Evolutionary conservation across 2,888 invertebrate species (phyloP).

Genomic region (Scaptomyza tumidula): DNA sequence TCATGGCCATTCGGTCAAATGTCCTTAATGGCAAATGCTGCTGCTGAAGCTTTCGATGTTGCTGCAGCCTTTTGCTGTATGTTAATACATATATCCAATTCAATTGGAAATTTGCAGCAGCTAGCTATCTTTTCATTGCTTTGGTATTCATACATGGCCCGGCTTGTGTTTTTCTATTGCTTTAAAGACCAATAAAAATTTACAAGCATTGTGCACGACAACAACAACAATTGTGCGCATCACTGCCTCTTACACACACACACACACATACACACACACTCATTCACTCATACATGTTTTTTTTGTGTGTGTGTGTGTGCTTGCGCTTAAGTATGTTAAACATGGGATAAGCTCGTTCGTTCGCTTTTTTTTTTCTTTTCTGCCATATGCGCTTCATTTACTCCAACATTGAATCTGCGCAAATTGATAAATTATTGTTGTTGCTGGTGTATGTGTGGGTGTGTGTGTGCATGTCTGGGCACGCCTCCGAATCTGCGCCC

Average conservation of each 20-base stretch:
- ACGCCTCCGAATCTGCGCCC: not conserved
- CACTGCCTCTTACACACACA: slow-evolving; percentile 7
- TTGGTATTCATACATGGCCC: not conserved
- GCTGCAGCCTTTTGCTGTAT: slow-evolving; percentile 24
- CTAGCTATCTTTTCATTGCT: slow-evolving; percentile 17
- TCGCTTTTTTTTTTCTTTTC: not conserved
- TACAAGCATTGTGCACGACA: slow-evolving; percentile 45
- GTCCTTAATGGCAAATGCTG: slow-evolving; percentile 38
- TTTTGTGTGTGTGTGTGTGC: slow-evolving; percentile 22
- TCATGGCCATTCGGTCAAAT: slow-evolving; percentile 31
- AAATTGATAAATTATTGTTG: slow-evolving; percentile 78
- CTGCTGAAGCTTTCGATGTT: not conserved
- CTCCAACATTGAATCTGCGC: slow-evolving; percentile 40
- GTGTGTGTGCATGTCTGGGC: too few species aligned
- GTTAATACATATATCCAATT: slow-evolving; percentile 68
- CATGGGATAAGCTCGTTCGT: slow-evolving; percentile 69
- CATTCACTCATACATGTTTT: too few species aligned
- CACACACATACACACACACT: not conserved
- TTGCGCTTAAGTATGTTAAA: slow-evolving; percentile 68
- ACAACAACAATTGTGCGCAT: slow-evolving; percentile 8
- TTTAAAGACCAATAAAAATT: slow-evolving; percentile 68
- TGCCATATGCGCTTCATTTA: slow-evolving; percentile 67
- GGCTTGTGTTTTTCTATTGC: slow-evolving; percentile 53
- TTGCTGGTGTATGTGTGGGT: not conserved
- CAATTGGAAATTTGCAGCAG: slow-evolving; percentile 60